phyloP scores from a whole-genome alignment of 2,797 vertebrate species.

The Catamblyrhynchus diadema region DNA sequence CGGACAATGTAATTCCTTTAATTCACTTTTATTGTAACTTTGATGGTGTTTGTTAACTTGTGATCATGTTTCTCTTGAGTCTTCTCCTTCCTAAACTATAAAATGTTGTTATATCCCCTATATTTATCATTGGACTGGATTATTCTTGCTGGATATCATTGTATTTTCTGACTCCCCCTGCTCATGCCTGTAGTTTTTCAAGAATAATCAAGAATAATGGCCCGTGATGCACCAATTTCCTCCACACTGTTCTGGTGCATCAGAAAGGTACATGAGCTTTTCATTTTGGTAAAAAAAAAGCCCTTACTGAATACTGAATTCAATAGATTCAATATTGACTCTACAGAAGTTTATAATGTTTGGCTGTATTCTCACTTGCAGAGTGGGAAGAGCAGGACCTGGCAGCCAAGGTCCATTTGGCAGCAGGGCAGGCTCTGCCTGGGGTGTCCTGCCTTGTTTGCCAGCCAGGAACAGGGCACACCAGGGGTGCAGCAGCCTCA shows the following conservation, averaged over 20 bases:
- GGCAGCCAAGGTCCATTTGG: no score
- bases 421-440: no score
- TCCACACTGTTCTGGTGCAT: not conserved
- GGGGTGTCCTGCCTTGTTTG: not conserved
- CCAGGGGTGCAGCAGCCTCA: not conserved
- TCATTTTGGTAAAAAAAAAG: not conserved
- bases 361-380: not conserved
- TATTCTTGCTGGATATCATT: not conserved
- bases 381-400: not conserved
- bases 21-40: not conserved
- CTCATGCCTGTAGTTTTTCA: not conserved
- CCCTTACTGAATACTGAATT: not conserved
- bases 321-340: not conserved
- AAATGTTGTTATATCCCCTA: not conserved
- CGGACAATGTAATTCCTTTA: not conserved
- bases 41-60: not conserved
- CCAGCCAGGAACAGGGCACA: not conserved
- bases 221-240: not conserved
- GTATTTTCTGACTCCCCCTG: not conserved
- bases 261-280: not conserved
- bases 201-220: not conserved
- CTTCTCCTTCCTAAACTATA: not conserved
- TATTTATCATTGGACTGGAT: not conserved
- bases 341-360: not conserved
- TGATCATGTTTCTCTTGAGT: not conserved